phyloP scores from a whole-genome alignment of 2,888 invertebrate species.

The Tipula confusa region DNA sequence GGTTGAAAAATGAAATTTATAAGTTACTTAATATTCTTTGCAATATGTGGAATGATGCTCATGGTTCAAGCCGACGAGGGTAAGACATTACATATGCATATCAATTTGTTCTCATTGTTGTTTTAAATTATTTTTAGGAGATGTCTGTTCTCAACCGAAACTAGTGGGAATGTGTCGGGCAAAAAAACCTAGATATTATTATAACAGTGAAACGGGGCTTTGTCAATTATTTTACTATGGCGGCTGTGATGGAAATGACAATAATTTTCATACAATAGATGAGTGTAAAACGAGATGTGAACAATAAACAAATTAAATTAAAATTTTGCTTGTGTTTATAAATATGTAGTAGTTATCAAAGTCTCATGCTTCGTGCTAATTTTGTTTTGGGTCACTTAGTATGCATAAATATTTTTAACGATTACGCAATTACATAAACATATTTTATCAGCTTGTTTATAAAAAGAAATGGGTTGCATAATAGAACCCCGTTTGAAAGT shows the following conservation, averaged over 20 bases:
- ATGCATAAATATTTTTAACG: too few species aligned
- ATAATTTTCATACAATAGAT: slow-evolving; percentile 64
- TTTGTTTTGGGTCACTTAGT: too few species aligned
- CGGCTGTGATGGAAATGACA: slow-evolving; percentile 72
- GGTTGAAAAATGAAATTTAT: background rate
- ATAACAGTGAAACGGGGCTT: slow-evolving; percentile 58
- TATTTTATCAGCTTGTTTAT: too few species aligned
- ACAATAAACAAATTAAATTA: background rate
- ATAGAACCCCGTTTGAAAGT: too few species aligned
- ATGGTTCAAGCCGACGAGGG: background rate
- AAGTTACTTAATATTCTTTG: background rate
- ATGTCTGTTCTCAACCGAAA: slow-evolving; percentile 63
- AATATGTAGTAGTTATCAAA: too few species aligned
- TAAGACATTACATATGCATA: background rate
- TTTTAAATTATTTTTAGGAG: slow-evolving; percentile 43
- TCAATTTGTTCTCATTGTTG: background rate
- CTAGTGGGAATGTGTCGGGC: slow-evolving; percentile 71
- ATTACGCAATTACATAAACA: too few species aligned
- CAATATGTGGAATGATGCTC: background rate
- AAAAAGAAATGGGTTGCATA: too few species aligned
- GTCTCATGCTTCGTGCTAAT: too few species aligned
- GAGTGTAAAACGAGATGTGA: slow-evolving; percentile 51
- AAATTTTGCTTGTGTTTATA: too few species aligned
- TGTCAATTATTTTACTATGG: slow-evolving; percentile 75
- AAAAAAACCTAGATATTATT: slow-evolving; percentile 69